Evolutionary conservation across 2,113 vertebrate species (phyloP), one percentile per base, ranked within the genome.

Genomic region (Noturus placidus): DNA sequence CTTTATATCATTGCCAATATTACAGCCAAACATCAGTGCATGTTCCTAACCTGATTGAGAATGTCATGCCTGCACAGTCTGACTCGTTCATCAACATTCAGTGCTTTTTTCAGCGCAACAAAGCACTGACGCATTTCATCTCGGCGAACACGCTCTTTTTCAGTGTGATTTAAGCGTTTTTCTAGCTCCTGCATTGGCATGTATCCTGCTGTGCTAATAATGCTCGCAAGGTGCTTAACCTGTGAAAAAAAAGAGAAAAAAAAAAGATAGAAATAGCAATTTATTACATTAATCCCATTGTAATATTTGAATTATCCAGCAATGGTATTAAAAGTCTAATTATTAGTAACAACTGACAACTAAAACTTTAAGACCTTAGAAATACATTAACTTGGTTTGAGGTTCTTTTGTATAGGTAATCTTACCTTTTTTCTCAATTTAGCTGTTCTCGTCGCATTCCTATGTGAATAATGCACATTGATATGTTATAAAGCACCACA

Each of bases 21-120:
- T 25, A 42, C 70, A 74, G 38, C 10, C 69, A 42, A 25, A 42
- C 20, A 9, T 11, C 27, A 70, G 46, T 30, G 27, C 4, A n/a
- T 15, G 38, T 27, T 76, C 27, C 77, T 2, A 54, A 90, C 89
- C 89, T 88, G 87, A 65, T 42, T 57, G 19, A 90, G 84, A 78
- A 90, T 69, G 25, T 88, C 87, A 42, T 56, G 19, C 27, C 38
- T 83, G 87, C 30, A 76, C 72, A 86, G 54, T 19, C 27, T 27
- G 15, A 77, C 33, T 54, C 27, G 20, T 5, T 83, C 84, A 22
- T 61, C 87, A 25, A 86, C 4, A 0, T 87, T 72, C 25, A 90
- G 42, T 5, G 30, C 56, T 52, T 74, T 86, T 61, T 72, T 79
- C 63, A 90, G 25, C 7, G 54, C 52, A 20, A 2, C 30, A 54